These are phyloP conservation scores for Scomberomorus guttatus DNA, from an alignment of 2,797 vertebrate species.

Conservation along the genomic window DNA sequence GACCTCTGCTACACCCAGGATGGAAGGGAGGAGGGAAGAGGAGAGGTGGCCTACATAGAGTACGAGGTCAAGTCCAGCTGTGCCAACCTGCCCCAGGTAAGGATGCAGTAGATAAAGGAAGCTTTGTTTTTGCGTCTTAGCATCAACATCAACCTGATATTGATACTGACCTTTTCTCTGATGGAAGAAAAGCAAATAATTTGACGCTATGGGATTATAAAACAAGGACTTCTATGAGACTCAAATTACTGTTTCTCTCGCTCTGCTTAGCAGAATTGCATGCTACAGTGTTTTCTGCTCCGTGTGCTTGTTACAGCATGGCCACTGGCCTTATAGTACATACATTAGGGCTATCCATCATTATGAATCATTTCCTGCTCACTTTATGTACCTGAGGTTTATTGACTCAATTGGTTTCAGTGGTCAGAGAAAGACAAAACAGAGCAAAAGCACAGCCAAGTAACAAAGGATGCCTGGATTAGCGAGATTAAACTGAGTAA, in stretches of 20 bases:
- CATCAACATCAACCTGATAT: neutral
- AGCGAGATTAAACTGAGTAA: constrained; percentile 37
- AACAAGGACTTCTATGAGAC: constrained; percentile 10
- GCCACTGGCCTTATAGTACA: neutral
- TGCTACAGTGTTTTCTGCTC: neutral
- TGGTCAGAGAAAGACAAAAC: constrained; percentile 45
- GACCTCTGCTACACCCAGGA: constrained; percentile 94
- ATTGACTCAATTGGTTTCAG: constrained; percentile 48
- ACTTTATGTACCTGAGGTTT: constrained; percentile 30
- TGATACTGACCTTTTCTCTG: neutral
- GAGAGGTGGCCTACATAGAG: constrained; percentile 93
- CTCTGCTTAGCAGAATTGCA: neutral
- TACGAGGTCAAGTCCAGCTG: constrained; percentile 97
- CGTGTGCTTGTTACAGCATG: constrained; percentile 25
- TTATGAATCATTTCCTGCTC: constrained; percentile 38
- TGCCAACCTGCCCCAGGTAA: constrained; percentile 91
- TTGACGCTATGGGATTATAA: constrained; percentile 6
- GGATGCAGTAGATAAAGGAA: constrained; percentile 43
- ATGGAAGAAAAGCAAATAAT: constrained; percentile 18
- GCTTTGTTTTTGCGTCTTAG: neutral
- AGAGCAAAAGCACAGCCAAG: constrained; percentile 22
- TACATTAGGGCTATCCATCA: constrained; percentile 31
- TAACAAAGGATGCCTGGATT: constrained; percentile 43
- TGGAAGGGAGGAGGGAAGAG: constrained; percentile 84
- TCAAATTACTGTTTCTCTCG: neutral